Percentiles rank a stretch among this genome's conserved stretches.
Conservation (phyloP, 2,113 vertebrate species). For the Chaetops frenatus region DNA sequence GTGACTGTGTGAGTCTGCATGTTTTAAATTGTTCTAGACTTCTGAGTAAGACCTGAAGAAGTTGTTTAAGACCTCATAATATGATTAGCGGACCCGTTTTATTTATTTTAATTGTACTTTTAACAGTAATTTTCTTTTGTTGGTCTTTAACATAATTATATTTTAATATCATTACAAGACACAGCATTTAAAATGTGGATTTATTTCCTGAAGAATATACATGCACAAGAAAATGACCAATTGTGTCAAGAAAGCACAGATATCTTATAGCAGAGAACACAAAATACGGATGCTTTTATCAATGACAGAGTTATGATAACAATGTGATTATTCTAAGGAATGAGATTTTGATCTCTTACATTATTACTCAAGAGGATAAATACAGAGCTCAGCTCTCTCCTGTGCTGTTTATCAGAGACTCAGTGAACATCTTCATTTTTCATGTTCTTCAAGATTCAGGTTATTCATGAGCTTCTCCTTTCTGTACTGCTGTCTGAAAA, state of each 20-base stretch:
- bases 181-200: background rate
- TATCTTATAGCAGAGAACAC: background rate
- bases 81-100: background rate
- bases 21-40: background rate
- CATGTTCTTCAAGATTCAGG: background rate
- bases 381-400: background rate
- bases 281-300: slow-evolving; percentile 36
- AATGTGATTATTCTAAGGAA: slow-evolving; percentile 26
- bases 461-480: background rate
- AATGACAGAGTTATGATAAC: slow-evolving; percentile 45
- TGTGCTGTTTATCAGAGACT: slow-evolving; percentile 35
- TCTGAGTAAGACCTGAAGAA: background rate
- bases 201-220: background rate
- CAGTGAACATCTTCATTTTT: slow-evolving; percentile 31
- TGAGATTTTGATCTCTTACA: slow-evolving; percentile 52
- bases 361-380: slow-evolving; percentile 49
- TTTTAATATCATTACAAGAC: background rate
- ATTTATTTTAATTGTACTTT: background rate
- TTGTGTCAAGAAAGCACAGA: background rate
- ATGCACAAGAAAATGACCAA: background rate
- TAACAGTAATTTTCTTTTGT: background rate
- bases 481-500: background rate
- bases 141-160: background rate
- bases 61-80: background rate
- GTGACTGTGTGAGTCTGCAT: background rate